Evolutionary conservation across 2,113 vertebrate genomes (phyloP), one percentile per base, ranked within the genome.

Genomic region (Tautogolabrus adspersus): DNA sequence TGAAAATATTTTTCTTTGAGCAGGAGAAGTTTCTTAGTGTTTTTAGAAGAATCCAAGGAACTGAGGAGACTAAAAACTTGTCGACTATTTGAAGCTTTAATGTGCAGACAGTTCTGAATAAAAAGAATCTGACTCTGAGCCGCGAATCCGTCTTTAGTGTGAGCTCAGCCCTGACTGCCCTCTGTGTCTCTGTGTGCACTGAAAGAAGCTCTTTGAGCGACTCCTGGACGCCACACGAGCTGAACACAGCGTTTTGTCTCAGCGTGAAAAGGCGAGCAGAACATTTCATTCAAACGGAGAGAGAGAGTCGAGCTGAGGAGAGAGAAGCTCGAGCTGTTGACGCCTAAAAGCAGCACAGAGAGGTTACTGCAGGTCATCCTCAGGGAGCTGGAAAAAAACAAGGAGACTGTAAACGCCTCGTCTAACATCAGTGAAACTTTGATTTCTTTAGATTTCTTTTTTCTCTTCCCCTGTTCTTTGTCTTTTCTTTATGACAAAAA

Each of bases 361-460:
- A 75, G 73, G 73, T 75, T 52, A 75, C 73, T 75, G 64, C 30
- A 60, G 73, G 40, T 60, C 63, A 26, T 13, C 3, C 10, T 10
- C 6, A 51, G 3, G 5, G 21, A 2, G 0, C 46, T 12, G 47
- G 26, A 13, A 23, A n/a, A 52, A 61, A 51, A 52, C 37, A 10
- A 10, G 47, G 8, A 40, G 72, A 3, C 62, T 16, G 23, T 6
- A 6, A 64, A 62, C 59, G 37, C 56, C 26, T 26, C 26, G 26
- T 26, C 26, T 26, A 26, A 26, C 26, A 26, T 26, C 26, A 26
- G 3, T 26, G 26, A 26, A 26, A 26, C 26, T 26, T 26, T 26
- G 26, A 26, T 26, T 26, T 26, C 26, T 26, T 26, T 26, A 26
- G 26, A 26, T 26, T 26, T n/a, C n/a, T n/a, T n/a, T n/a, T n/a